A percentile compares a stretch with the other conserved stretches of the same genome.
Evolutionary conservation across 2,888 invertebrate species (phyloP).

Genomic region (Heterodera filipjevi): DNA sequence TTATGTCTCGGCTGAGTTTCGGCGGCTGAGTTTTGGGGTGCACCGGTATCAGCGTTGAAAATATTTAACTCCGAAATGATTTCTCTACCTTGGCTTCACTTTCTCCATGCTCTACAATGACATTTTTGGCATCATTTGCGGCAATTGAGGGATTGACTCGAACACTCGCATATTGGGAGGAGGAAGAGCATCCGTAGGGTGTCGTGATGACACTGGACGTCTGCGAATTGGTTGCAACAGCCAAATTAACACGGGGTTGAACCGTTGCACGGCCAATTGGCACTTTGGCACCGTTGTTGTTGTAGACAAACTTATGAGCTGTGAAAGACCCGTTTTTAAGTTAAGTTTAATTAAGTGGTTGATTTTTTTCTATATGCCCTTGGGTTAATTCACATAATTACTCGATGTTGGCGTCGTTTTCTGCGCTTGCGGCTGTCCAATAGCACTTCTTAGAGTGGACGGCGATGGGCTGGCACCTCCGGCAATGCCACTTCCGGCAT

Average conservation of each 20-base stretch:
- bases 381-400: neutral
- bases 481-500: slow-evolving; percentile 37
- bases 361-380: too few relatives aligned
- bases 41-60: too few relatives aligned
- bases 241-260: slow-evolving; percentile 61
- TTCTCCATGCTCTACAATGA: neutral
- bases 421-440: slow-evolving; percentile 6
- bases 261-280: slow-evolving; percentile 61
- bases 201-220: neutral
- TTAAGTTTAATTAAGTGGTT: neutral
- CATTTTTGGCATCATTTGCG: neutral
- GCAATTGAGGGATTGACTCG: neutral
- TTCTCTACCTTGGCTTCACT: slow-evolving; percentile 5
- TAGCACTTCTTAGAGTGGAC: slow-evolving; percentile 40
- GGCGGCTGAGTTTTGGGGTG: too few relatives aligned
- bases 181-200: neutral
- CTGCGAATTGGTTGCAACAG: slow-evolving; percentile 36
- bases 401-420: slow-evolving; percentile 3
- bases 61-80: too few relatives aligned
- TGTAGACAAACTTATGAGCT: neutral
- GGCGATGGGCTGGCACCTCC: slow-evolving; percentile 32
- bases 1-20: too few relatives aligned
- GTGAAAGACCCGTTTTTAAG: neutral
- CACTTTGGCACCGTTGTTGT: slow-evolving; percentile 42
- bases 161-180: slow-evolving; percentile 23